Percentiles rank a stretch among this genome's conserved stretches.
phyloP scores from a whole-genome alignment of 2,113 vertebrate genomes.

The Strigops habroptila region DNA sequence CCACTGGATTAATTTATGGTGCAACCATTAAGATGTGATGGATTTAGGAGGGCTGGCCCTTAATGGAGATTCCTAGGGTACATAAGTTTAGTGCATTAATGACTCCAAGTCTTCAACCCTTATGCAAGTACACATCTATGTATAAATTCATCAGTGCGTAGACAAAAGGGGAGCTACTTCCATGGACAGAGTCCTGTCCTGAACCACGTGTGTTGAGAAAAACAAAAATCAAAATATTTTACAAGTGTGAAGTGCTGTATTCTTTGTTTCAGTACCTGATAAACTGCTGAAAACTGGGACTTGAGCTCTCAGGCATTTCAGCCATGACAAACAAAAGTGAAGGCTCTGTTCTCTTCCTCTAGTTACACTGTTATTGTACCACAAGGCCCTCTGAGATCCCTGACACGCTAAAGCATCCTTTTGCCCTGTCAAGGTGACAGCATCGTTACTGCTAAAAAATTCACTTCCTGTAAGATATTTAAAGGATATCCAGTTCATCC shows the following conservation, averaged over 20 bases:
- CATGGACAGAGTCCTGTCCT: not conserved
- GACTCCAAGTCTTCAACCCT: not conserved
- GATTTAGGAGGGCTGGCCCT: not conserved
- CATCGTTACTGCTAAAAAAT: not conserved
- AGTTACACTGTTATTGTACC: not conserved
- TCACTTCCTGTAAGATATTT: slow-evolving; percentile 38
- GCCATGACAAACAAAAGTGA: not conserved
- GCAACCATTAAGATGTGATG: not conserved
- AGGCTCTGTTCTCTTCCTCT: not conserved
- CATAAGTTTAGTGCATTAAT: not conserved
- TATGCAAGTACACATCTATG: not conserved
- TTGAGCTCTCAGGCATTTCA: not conserved
- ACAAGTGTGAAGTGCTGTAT: not conserved
- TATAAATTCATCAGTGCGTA: too few species aligned
- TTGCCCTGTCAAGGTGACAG: slow-evolving; percentile 42
- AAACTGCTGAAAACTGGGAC: not conserved
- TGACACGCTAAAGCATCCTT: not conserved
- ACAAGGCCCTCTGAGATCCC: not conserved
- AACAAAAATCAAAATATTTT: not conserved
- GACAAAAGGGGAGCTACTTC: not conserved
- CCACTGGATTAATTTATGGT: not conserved
- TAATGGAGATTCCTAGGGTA: not conserved
- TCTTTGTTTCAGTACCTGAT: not conserved
- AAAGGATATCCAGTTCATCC: slow-evolving; percentile 41
- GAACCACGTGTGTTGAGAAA: not conserved